Evolutionary conservation across 2,797 vertebrate species (phyloP).

Genomic region (Sarcoramphus papa): DNA sequence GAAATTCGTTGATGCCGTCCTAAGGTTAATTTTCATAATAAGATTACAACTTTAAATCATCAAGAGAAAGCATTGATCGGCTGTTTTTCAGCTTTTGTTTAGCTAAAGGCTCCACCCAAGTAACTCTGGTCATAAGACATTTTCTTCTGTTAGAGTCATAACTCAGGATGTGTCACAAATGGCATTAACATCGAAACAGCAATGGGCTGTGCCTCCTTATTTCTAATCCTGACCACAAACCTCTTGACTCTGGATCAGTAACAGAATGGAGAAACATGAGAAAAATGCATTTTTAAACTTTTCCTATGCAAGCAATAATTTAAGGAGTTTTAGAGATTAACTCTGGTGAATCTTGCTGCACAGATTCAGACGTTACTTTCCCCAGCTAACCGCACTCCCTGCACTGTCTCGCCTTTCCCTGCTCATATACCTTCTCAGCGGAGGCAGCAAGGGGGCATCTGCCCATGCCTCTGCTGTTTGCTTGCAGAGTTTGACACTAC

Average conservation of each 20-base stretch:
- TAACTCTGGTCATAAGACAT: slow-evolving; percentile 30
- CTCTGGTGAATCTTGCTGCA: background rate
- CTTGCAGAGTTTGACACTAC: background rate
- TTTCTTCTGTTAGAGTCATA: slow-evolving; percentile 50
- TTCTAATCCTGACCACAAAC: slow-evolving; percentile 32
- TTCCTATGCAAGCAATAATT: slow-evolving; percentile 3
- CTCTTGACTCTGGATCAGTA: background rate
- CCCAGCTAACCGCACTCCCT: background rate
- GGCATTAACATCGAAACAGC: background rate
- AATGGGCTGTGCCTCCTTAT: background rate
- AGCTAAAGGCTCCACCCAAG: slow-evolving; percentile 33
- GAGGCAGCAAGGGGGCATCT: background rate
- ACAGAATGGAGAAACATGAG: background rate
- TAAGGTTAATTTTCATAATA: slow-evolving; percentile 13
- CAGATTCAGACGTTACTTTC: background rate
- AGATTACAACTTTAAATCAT: slow-evolving; percentile 15
- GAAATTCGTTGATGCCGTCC: background rate
- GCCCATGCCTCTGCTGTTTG: background rate
- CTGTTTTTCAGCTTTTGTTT: slow-evolving; percentile 37
- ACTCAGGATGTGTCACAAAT: slow-evolving; percentile 48
- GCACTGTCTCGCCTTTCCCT: background rate
- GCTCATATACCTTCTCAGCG: background rate
- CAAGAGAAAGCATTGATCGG: background rate
- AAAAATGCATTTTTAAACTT: slow-evolving; percentile 17
- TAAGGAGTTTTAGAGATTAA: background rate